Conservation (phyloP, 92 coral and sea anemone genomes). For the Scolanthus callimorphus region DNA sequence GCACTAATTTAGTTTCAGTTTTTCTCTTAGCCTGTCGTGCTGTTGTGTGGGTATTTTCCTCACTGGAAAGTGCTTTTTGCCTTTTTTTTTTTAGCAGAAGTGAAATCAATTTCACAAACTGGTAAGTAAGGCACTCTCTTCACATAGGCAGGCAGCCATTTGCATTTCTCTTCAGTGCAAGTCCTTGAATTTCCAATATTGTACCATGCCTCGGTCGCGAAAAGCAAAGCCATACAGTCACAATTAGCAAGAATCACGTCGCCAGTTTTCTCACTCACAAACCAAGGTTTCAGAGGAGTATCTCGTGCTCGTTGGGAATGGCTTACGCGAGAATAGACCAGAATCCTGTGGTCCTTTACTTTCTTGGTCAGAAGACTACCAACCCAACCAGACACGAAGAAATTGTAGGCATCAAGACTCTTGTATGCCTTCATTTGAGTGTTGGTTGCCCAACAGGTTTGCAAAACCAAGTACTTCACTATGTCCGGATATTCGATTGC, state of each 20-base stretch:
- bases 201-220: constrained; percentile 55
- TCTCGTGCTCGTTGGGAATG: constrained; percentile 50
- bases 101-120: constrained; percentile 49
- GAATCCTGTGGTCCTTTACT: constrained; percentile 23
- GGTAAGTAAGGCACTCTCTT: constrained; percentile 37
- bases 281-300: constrained; percentile 47
- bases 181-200: constrained; percentile 35
- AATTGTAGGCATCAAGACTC: constrained; percentile 44
- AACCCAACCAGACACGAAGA: constrained; percentile 66
- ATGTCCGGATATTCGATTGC: constrained; percentile 52
- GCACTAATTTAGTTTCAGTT: constrained; percentile 1
- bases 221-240: constrained; percentile 58
- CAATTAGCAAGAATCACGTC: constrained; percentile 45
- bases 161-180: constrained; percentile 35
- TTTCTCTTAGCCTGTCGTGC: background rate
- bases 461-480: no score
- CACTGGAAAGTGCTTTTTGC: background rate
- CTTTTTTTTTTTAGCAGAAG: constrained; percentile 57
- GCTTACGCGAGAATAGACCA: constrained; percentile 39
- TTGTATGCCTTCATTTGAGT: constrained; percentile 66
- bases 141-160: constrained; percentile 51
- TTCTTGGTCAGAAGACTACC: constrained; percentile 17
- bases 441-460: constrained; percentile 47
- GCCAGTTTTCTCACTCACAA: constrained; percentile 33
- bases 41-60: background rate